Evolutionary conservation across 37 sponge, comb jelly and placozoan species (phyloP).

Genomic region (Hormiphora californensis): DNA sequence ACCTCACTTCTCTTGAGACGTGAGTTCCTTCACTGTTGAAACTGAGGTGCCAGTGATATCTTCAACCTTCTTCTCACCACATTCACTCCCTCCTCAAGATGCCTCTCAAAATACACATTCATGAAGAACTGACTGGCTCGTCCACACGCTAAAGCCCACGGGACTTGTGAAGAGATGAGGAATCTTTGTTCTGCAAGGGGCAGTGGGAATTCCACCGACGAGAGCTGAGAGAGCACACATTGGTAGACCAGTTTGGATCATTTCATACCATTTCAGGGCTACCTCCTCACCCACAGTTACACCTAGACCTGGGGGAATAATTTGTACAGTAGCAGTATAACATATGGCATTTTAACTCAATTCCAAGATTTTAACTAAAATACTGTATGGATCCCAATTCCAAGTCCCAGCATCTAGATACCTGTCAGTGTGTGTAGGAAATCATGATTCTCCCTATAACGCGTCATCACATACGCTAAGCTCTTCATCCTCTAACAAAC

Average conservation of each 20-base stretch:
- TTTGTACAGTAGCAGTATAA: too few species aligned
- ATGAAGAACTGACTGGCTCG: constrained; percentile 57
- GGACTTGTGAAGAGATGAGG: constrained; percentile 39
- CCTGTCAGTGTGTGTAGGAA: constrained; percentile 61
- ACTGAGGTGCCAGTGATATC: constrained; percentile 41
- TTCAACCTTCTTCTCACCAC: constrained; percentile 11
- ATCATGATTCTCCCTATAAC: constrained; percentile 73
- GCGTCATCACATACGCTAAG: constrained; percentile 70
- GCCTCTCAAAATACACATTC: constrained; percentile 66
- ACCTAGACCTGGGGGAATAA: neutral
- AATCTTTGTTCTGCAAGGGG: constrained; percentile 27
- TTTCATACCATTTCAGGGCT: constrained; percentile 69
- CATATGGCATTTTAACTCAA: too few species aligned
- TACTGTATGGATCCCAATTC: too few species aligned
- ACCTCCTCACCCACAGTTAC: constrained; percentile 59
- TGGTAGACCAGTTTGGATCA: constrained; percentile 68
- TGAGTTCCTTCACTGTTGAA: too few species aligned
- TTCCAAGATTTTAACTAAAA: too few species aligned
- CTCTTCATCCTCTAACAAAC: too few species aligned
- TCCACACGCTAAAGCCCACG: constrained; percentile 57
- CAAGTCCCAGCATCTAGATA: too few species aligned
- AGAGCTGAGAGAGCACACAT: constrained; percentile 65
- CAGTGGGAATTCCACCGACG: constrained; percentile 54
- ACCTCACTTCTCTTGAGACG: too few species aligned
- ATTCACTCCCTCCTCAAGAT: constrained; percentile 58